phyloP scores from a whole-genome alignment of 2,888 invertebrate genomes.

The Zaprionus obscuricornis region DNA sequence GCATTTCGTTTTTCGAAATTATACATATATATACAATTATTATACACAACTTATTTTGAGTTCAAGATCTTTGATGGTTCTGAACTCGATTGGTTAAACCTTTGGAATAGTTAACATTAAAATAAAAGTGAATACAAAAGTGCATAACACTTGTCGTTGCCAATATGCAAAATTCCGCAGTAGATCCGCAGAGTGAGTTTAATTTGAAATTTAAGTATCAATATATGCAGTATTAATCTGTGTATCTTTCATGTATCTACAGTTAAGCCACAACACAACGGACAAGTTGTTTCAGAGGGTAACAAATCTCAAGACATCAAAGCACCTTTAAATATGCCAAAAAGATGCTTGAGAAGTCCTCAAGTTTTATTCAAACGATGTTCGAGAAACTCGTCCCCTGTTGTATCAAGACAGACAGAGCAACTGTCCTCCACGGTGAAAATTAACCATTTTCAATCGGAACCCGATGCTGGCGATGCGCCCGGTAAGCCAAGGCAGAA shows the following conservation, averaged over 20 bases:
- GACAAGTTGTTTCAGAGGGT: neutral
- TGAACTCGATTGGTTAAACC: slow-evolving; percentile 3
- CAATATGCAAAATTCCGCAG: slow-evolving; percentile 39
- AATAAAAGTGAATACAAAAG: neutral
- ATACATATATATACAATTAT: too few species aligned
- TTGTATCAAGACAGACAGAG: too few species aligned
- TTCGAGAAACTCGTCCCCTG: too few species aligned
- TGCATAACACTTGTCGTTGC: neutral
- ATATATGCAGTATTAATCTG: too few species aligned
- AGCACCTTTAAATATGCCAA: too few species aligned
- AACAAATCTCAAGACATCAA: too few species aligned
- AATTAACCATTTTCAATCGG: neutral
- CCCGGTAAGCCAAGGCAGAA: slow-evolving; percentile 1
- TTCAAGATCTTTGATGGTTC: slow-evolving; percentile 18
- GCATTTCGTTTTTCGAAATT: slow-evolving; percentile 42
- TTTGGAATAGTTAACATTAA: slow-evolving; percentile 10
- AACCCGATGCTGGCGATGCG: neutral
- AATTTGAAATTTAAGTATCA: too few species aligned
- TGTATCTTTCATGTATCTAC: too few species aligned
- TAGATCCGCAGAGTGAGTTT: neutral
- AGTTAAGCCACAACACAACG: neutral
- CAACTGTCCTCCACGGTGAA: slow-evolving; percentile 6
- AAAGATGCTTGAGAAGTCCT: too few species aligned
- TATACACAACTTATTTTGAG: too few species aligned
- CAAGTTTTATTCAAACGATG: too few species aligned